Conservation (phyloP, 2,888 invertebrate species). For the Lithosia quadra region DNA sequence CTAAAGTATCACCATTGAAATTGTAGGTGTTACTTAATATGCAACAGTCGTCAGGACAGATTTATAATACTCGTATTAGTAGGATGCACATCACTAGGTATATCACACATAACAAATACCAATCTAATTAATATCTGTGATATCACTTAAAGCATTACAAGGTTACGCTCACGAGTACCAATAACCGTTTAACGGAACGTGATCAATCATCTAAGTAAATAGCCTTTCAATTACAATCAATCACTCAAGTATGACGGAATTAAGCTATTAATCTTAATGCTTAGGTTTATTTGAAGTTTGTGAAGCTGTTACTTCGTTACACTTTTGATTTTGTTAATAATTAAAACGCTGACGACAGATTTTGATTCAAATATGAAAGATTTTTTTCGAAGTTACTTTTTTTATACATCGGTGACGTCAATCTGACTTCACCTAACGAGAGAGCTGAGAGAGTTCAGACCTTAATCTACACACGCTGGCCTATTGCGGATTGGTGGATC, state of each 20-base stretch:
- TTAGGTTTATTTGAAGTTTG: constrained; percentile 24
- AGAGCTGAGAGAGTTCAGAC: too few relatives aligned
- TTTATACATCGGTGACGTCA: too few relatives aligned
- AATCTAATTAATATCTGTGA: background rate
- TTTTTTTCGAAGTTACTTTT: too few relatives aligned
- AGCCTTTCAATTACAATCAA: constrained; percentile 44
- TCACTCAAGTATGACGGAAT: constrained; percentile 34
- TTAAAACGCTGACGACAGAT: background rate
- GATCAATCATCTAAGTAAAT: constrained; percentile 48
- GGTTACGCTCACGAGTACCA: background rate
- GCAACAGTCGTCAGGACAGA: too few relatives aligned
- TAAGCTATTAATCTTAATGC: constrained; percentile 36
- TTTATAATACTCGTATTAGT: too few relatives aligned
- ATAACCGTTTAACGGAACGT: constrained; percentile 13
- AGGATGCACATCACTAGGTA: too few relatives aligned
- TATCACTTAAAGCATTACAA: background rate
- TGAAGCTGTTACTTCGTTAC: background rate
- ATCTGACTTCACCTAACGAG: too few relatives aligned
- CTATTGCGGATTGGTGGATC: too few relatives aligned
- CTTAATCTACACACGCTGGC: too few relatives aligned
- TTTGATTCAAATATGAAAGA: background rate
- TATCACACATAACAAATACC: background rate
- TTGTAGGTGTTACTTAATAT: too few relatives aligned
- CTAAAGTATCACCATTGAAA: too few relatives aligned
- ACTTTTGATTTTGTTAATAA: background rate